phyloP scores from a whole-genome alignment of 2,888 invertebrate species.

The Graphium colonna region DNA sequence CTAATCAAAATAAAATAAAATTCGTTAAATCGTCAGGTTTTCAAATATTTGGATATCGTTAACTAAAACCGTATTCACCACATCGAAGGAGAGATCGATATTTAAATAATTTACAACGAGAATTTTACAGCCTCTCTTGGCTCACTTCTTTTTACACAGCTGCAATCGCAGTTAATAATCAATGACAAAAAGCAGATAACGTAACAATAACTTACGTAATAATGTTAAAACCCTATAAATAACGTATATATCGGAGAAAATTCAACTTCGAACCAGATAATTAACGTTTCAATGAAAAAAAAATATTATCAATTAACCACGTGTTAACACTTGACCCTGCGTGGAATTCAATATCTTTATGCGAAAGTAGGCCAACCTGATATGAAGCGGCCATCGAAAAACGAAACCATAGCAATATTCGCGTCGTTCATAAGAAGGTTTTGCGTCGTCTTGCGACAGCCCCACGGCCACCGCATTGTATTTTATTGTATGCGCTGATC shows the following conservation, averaged over 20 bases:
- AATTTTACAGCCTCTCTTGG: no score
- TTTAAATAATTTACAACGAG: no score
- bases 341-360: constrained; percentile 67
- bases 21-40: constrained; percentile 3
- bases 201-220: not conserved
- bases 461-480: constrained; percentile 41
- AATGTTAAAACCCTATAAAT: not conserved
- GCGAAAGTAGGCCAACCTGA: constrained; percentile 69
- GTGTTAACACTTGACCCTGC: constrained; percentile 43
- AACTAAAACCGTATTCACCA: no score
- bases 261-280: constrained; percentile 13
- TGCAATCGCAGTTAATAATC: no score
- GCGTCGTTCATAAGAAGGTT: constrained; percentile 51
- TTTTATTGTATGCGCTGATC: constrained; percentile 65
- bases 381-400: constrained; percentile 74
- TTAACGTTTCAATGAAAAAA: constrained; percentile 23
- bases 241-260: constrained; percentile 12
- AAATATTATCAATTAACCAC: constrained; percentile 33
- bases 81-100: no score
- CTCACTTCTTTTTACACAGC: no score
- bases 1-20: no score
- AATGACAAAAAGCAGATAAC: not conserved
- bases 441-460: constrained; percentile 62
- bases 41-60: no score
- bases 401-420: constrained; percentile 72